phyloP scores from a whole-genome alignment of 2,888 invertebrate species.

The Cephus sareptanus region DNA sequence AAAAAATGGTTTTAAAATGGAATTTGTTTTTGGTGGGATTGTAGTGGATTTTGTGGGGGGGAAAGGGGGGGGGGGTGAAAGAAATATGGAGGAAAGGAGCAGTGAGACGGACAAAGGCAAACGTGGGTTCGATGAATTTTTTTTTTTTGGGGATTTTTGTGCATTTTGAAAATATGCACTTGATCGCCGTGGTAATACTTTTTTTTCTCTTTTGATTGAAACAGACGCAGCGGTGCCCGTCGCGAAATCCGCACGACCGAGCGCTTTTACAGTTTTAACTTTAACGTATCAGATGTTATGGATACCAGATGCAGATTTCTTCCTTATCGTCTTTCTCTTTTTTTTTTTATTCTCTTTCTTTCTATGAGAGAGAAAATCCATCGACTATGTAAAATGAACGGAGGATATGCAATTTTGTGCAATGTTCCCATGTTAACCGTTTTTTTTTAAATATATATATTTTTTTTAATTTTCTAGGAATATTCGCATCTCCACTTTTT shows the following conservation, averaged over 20 bases:
- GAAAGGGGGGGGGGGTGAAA: too few species aligned
- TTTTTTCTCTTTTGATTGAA: conserved; percentile 50
- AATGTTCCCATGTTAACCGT: conserved; percentile 56
- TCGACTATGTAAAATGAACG: conserved; percentile 53
- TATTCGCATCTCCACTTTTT: conserved; percentile 14
- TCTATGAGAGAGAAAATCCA: background rate
- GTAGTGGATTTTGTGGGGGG: too few species aligned
- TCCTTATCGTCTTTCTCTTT: background rate
- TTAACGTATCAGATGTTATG: conserved; percentile 32
- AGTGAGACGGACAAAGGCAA: too few species aligned
- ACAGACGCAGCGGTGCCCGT: conserved; percentile 34
- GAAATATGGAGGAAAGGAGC: background rate
- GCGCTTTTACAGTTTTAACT: conserved; percentile 23
- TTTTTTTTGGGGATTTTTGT: background rate
- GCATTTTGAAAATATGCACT: background rate
- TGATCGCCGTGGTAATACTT: background rate
- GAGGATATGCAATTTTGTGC: conserved; percentile 61
- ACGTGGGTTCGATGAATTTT: too few species aligned
- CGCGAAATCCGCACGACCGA: conserved; percentile 13
- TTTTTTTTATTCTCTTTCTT: background rate
- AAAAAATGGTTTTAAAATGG: background rate
- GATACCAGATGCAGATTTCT: conserved; percentile 43
- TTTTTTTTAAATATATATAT: conserved; percentile 6
- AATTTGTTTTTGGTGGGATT: background rate
- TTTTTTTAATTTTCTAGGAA: conserved; percentile 16